Conservation (phyloP, 2,113 vertebrate genomes). For the Amblyopsis rosae region DNA sequence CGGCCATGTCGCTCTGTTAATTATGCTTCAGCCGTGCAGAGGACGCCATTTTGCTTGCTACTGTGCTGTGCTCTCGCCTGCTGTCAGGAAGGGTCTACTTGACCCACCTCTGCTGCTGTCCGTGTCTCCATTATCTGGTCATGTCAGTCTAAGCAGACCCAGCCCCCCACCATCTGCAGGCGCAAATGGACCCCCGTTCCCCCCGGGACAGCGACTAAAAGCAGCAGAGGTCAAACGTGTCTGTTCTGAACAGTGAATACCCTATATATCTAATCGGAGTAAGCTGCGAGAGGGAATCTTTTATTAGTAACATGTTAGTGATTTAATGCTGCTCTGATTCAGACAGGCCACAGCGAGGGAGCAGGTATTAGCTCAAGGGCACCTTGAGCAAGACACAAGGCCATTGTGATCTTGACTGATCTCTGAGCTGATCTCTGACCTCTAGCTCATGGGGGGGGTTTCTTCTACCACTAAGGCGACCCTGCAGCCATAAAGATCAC, state of each 20-base stretch:
- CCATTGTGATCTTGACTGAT: neutral
- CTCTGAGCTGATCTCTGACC: slow-evolving; percentile 21
- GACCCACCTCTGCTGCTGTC: slow-evolving; percentile 15
- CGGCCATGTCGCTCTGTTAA: slow-evolving; percentile 41
- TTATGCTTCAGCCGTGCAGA: slow-evolving; percentile 18
- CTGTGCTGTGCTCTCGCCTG: neutral
- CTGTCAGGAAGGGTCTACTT: neutral
- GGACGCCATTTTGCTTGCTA: slow-evolving; percentile 26
- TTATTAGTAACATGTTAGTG: neutral
- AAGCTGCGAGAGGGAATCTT: neutral
- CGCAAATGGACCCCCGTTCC: slow-evolving; percentile 38
- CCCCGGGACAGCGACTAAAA: slow-evolving; percentile 23
- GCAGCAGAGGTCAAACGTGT: slow-evolving; percentile 2
- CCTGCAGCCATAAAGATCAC: slow-evolving; percentile 11
- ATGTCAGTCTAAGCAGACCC: slow-evolving; percentile 13
- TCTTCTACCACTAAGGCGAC: slow-evolving; percentile 1
- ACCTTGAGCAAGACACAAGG: neutral
- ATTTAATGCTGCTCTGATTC: neutral
- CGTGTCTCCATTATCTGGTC: slow-evolving; percentile 29
- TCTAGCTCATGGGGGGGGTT: slow-evolving; percentile 16
- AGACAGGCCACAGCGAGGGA: neutral
- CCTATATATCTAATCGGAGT: neutral
- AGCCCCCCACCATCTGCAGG: neutral
- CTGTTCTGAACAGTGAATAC: slow-evolving; percentile 17
- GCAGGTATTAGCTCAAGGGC: slow-evolving; percentile 19